Evolutionary conservation across 2,113 vertebrate genomes (phyloP).

Genomic region (Pionites leucogaster): DNA sequence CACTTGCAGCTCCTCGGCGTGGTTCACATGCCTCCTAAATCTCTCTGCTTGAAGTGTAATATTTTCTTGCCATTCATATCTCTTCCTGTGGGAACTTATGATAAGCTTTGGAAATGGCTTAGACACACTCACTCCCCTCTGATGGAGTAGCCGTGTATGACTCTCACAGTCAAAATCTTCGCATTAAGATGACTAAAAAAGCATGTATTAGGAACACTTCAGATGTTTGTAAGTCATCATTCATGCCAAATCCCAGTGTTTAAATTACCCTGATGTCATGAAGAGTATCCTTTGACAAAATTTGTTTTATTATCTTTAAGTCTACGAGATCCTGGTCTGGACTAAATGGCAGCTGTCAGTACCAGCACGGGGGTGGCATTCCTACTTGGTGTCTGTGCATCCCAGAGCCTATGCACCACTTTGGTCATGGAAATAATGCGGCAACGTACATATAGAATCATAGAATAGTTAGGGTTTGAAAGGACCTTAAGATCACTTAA

Average conservation of each 20-base stretch:
- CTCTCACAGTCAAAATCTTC: background rate
- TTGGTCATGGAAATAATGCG: background rate
- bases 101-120: background rate
- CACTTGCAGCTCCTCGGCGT: background rate
- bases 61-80: background rate
- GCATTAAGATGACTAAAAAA: background rate
- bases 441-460: background rate
- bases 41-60: slow-evolving; percentile 3
- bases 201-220: background rate
- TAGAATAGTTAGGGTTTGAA: too few relatives aligned
- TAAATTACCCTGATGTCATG: background rate
- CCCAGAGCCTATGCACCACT: background rate
- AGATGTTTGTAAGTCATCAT: background rate
- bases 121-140: background rate
- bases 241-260: background rate
- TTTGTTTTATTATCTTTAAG: background rate
- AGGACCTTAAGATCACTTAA: too few relatives aligned
- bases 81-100: background rate
- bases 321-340: background rate
- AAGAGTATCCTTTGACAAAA: background rate
- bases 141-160: fast-evolving
- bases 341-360: background rate
- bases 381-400: fast-evolving
- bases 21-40: slow-evolving; percentile 11
- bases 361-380: background rate